A percentile compares a stretch with the other conserved stretches of the same genome.
Conservation (phyloP, 1,140 invertebrate genomes). For the Leptinotarsa lineolata region DNA sequence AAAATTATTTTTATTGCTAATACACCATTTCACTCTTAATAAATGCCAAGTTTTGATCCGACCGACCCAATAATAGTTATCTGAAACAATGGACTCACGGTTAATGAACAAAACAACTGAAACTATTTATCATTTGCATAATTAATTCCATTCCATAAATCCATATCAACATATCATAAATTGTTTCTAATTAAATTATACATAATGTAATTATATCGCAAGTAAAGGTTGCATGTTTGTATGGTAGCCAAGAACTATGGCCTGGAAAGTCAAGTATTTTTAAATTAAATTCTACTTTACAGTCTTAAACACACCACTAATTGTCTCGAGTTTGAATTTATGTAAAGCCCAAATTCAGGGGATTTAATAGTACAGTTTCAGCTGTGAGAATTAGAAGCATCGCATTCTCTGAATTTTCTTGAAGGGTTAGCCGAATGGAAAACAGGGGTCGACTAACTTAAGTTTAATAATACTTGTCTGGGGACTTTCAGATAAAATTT, state of each 20-base stretch:
- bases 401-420: background rate
- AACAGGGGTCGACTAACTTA: background rate
- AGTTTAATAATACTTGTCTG: background rate
- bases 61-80: background rate
- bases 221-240: slow-evolving; percentile 27
- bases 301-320: slow-evolving; percentile 18
- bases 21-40: too few species aligned
- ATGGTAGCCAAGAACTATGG: slow-evolving; percentile 16
- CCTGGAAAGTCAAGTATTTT: slow-evolving; percentile 23
- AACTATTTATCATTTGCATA: slow-evolving; percentile 25
- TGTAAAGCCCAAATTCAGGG: slow-evolving; percentile 15
- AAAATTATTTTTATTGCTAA: too few species aligned
- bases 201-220: slow-evolving; percentile 24
- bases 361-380: background rate
- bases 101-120: background rate
- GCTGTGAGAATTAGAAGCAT: slow-evolving; percentile 5
- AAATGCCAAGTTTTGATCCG: background rate
- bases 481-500: too few species aligned
- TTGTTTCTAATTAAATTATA: slow-evolving; percentile 31
- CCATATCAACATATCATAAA: slow-evolving; percentile 21
- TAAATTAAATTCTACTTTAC: slow-evolving; percentile 23
- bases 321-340: slow-evolving; percentile 16
- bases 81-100: background rate
- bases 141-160: slow-evolving; percentile 27
- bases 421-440: background rate